Conservation (phyloP, 2,113 vertebrate species). For the Brachypodius melanocephalos region DNA sequence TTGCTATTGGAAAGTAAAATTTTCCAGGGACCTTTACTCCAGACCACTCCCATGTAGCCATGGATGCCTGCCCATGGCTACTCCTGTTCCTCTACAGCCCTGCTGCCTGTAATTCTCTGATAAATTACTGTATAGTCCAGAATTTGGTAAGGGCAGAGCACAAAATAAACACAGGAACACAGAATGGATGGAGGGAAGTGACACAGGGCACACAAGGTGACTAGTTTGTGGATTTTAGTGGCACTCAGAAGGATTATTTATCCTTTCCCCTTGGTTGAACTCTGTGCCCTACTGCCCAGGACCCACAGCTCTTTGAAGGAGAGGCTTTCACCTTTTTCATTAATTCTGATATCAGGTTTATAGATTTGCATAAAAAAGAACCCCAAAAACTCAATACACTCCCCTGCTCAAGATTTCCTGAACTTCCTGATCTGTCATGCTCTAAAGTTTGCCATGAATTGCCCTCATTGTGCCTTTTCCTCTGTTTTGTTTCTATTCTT, state of each 20-base stretch:
- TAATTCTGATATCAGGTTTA: neutral
- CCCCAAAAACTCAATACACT: neutral
- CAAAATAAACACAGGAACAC: neutral
- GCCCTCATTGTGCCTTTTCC: slow-evolving; percentile 52
- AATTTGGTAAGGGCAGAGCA: neutral
- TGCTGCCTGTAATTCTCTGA: neutral
- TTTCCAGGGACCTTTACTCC: neutral
- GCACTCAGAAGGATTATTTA: neutral
- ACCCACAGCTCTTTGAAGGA: fast-evolving
- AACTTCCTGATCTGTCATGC: slow-evolving; percentile 7
- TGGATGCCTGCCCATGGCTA: neutral
- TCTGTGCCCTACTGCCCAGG: too few species aligned
- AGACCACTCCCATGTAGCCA: neutral
- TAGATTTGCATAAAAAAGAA: neutral
- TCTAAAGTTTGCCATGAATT: neutral
- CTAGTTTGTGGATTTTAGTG: neutral
- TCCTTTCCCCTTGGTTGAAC: neutral
- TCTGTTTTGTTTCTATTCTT: slow-evolving; percentile 42
- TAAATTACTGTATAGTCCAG: neutral
- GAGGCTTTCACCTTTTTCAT: neutral
- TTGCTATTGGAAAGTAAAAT: neutral
- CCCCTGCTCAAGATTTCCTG: neutral
- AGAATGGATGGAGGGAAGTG: neutral
- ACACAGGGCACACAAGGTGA: neutral
- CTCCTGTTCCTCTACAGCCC: neutral